These are phyloP conservation scores for Nibea albiflora DNA, from an alignment of 2,113 vertebrate species.

Conservation along the genomic window DNA sequence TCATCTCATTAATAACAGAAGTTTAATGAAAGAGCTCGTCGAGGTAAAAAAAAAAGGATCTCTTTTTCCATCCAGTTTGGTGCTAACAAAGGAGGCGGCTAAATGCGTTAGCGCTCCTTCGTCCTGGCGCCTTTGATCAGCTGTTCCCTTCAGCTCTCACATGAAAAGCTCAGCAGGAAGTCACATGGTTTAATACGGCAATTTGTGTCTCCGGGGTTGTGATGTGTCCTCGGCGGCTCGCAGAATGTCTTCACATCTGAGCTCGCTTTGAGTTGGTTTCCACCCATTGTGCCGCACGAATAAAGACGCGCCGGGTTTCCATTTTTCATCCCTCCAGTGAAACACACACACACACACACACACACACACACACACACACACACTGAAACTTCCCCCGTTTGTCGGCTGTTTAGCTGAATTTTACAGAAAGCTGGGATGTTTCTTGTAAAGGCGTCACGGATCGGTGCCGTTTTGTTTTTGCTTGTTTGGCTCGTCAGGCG, in stretches of 20 bases:
- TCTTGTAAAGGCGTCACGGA: background rate
- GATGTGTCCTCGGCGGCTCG: slow-evolving; percentile 51
- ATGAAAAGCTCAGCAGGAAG: slow-evolving; percentile 77
- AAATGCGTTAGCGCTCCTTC: slow-evolving; percentile 1
- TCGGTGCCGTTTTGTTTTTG: background rate
- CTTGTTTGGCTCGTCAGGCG: background rate
- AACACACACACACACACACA: too few species aligned
- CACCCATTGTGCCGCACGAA: slow-evolving; percentile 57
- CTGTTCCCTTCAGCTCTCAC: slow-evolving; percentile 49
- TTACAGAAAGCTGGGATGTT: background rate
- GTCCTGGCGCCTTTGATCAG: slow-evolving; percentile 57
- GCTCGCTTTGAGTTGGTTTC: slow-evolving; percentile 67
- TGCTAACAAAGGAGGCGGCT: slow-evolving; percentile 19
- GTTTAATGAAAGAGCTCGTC: background rate
- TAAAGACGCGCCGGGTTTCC: slow-evolving; percentile 45
- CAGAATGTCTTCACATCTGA: slow-evolving; percentile 60
- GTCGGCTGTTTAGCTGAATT: background rate
- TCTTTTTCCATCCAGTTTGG: background rate
- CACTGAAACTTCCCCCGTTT: background rate
- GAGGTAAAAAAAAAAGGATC: background rate
- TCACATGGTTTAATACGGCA: slow-evolving; percentile 59
- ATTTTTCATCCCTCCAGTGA: background rate
- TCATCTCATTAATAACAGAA: background rate
- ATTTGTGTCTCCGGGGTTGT: slow-evolving; percentile 70
- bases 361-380: background rate